phyloP scores from a whole-genome alignment of 2,113 vertebrate genomes.

The Blennius ocellaris region DNA sequence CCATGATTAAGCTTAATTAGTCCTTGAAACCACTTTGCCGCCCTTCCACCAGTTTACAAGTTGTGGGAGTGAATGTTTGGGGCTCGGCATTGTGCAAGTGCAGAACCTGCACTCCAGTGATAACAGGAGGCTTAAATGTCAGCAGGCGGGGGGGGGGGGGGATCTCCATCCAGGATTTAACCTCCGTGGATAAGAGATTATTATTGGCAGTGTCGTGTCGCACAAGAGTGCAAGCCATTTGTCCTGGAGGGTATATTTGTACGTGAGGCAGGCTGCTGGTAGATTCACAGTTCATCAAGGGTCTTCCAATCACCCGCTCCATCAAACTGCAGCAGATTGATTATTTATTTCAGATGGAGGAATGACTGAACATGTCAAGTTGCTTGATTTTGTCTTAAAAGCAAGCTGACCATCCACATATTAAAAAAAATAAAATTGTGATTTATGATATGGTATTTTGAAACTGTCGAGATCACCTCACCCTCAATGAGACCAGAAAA shows the following conservation, averaged over 20 bases:
- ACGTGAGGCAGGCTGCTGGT: conserved; percentile 24
- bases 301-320: conserved; percentile 8
- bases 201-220: conserved; percentile 57
- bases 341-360: neutral
- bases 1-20: conserved; percentile 60
- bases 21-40: conserved; percentile 66
- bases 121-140: conserved; percentile 72
- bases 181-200: conserved; percentile 69
- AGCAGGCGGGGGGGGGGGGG: conserved; percentile 53
- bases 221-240: conserved; percentile 55
- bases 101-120: conserved; percentile 74
- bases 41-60: conserved; percentile 46
- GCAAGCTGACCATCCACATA: no score
- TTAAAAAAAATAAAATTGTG: no score
- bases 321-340: conserved; percentile 1
- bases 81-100: conserved; percentile 62
- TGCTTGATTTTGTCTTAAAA: no score
- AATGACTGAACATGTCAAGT: neutral
- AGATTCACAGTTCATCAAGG: conserved; percentile 26
- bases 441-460: no score
- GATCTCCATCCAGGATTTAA: conserved; percentile 69
- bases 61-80: conserved; percentile 50
- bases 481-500: no score
- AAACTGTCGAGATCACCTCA: no score
- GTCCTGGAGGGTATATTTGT: conserved; percentile 55